phyloP scores from a whole-genome alignment of 2,113 vertebrate genomes.

The Thamnophis sirtalis region DNA sequence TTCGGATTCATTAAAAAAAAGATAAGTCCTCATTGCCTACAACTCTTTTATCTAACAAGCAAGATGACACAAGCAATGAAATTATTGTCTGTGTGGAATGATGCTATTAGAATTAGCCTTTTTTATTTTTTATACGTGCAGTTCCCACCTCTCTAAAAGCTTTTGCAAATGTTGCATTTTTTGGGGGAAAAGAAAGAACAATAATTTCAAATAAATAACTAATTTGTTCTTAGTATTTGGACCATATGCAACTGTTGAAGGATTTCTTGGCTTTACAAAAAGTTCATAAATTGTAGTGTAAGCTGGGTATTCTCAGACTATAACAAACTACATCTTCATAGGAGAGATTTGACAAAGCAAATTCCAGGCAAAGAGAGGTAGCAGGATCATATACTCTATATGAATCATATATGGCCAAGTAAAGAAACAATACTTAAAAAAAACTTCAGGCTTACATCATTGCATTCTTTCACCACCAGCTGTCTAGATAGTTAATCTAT shows the following conservation, averaged over 20 bases:
- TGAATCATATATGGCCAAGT: neutral
- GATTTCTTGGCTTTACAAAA: conserved; percentile 33
- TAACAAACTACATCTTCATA: neutral
- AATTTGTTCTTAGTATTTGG: conserved; percentile 38
- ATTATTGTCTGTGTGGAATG: conserved; percentile 27
- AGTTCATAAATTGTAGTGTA: conserved; percentile 21
- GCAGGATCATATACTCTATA: neutral
- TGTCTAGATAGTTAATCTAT: neutral
- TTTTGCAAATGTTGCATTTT: conserved; percentile 26
- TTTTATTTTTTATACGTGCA: conserved; percentile 38
- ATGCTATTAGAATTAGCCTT: conserved; percentile 37
- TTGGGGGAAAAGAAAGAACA: neutral
- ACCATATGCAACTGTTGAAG: conserved; percentile 29
- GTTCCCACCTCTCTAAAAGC: conserved; percentile 5
- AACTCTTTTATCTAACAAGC: conserved; percentile 41
- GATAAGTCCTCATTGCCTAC: neutral
- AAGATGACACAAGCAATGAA: conserved; percentile 33
- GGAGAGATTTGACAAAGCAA: neutral
- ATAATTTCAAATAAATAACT: conserved; percentile 34
- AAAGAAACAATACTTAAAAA: neutral
- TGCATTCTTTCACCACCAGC: neutral
- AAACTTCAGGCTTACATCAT: neutral
- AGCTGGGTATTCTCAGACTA: neutral
- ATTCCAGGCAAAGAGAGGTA: neutral
- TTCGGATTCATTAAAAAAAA: conserved; percentile 34